A percentile compares a stretch with the other conserved stretches of the same genome.
phyloP scores from a whole-genome alignment of 2,113 vertebrate genomes.

The Gasterosteus aculeatus region DNA sequence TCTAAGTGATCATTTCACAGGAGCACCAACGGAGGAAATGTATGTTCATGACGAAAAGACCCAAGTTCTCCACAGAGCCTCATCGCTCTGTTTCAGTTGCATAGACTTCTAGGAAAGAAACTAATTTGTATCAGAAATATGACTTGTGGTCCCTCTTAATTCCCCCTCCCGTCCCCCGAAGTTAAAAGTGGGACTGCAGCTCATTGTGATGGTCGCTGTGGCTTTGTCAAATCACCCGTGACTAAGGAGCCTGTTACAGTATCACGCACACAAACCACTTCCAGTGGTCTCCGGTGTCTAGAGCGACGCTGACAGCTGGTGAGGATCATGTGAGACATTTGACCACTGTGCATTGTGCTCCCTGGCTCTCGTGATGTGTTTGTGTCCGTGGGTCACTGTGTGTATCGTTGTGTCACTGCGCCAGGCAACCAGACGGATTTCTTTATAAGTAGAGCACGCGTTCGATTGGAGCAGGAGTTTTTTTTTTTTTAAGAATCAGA shows the following conservation, averaged over 20 bases:
- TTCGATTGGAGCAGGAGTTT: constrained; percentile 32
- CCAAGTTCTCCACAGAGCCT: constrained; percentile 1
- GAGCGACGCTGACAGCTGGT: constrained; percentile 72
- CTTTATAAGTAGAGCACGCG: constrained; percentile 2
- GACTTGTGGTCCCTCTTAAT: not conserved
- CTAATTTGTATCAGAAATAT: not conserved
- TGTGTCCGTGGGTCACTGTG: constrained; percentile 14
- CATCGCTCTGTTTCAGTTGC: not conserved
- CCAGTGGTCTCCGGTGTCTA: constrained; percentile 35
- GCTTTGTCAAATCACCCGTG: constrained; percentile 64
- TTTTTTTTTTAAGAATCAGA: constrained; percentile 16
- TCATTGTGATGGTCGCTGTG: constrained; percentile 46
- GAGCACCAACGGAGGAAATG: not conserved
- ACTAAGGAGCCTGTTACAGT: constrained; percentile 65
- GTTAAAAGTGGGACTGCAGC: constrained; percentile 45
- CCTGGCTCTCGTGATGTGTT: constrained; percentile 44
- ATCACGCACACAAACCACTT: constrained; percentile 37
- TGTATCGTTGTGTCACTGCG: constrained; percentile 37
- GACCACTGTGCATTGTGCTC: constrained; percentile 65
- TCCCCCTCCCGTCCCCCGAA: not conserved
- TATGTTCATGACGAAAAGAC: not conserved
- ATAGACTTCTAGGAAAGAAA: not conserved
- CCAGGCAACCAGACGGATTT: constrained; percentile 18
- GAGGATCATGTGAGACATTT: constrained; percentile 73
- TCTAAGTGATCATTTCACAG: not conserved